A percentile compares a stretch with the other conserved stretches of the same genome.
These are phyloP conservation scores for Melanotaenia duboulayi DNA, from an alignment of 2,113 vertebrate genomes.

Conservation along the genomic window DNA sequence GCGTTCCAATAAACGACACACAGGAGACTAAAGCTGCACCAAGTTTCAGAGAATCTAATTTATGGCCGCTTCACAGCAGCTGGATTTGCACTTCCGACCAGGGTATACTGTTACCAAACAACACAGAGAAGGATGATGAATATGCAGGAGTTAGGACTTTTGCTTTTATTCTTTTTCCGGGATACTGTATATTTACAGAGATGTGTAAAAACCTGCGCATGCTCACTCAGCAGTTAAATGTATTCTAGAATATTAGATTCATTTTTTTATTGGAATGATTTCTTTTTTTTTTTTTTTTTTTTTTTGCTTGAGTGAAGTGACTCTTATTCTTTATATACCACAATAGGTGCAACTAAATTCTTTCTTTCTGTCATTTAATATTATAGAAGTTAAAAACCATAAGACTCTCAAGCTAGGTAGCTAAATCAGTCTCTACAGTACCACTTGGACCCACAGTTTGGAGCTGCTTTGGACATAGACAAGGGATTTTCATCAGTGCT, in stretches of 20 bases:
- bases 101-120: constrained; percentile 80
- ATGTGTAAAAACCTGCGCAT: constrained; percentile 5
- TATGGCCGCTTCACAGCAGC: constrained; percentile 77
- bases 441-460: no score
- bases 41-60: constrained; percentile 80
- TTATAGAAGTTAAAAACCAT: no score
- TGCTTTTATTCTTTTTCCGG: constrained; percentile 9
- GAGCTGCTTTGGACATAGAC: no score
- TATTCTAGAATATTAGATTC: neutral
- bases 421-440: no score
- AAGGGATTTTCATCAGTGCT: no score
- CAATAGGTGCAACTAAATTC: constrained; percentile 5
- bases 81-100: constrained; percentile 83
- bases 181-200: constrained; percentile 28
- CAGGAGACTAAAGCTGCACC: constrained; percentile 67
- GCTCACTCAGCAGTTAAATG: neutral
- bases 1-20: constrained; percentile 58
- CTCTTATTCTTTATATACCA: neutral
- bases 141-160: constrained; percentile 32
- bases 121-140: constrained; percentile 44
- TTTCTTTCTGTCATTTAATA: neutral
- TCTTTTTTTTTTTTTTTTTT: neutral
- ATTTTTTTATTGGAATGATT: no score
- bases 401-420: no score
- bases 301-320: neutral